These are phyloP conservation scores for Menidia beryllina DNA, from an alignment of 2,113 vertebrate genomes.

Conservation along the genomic window DNA sequence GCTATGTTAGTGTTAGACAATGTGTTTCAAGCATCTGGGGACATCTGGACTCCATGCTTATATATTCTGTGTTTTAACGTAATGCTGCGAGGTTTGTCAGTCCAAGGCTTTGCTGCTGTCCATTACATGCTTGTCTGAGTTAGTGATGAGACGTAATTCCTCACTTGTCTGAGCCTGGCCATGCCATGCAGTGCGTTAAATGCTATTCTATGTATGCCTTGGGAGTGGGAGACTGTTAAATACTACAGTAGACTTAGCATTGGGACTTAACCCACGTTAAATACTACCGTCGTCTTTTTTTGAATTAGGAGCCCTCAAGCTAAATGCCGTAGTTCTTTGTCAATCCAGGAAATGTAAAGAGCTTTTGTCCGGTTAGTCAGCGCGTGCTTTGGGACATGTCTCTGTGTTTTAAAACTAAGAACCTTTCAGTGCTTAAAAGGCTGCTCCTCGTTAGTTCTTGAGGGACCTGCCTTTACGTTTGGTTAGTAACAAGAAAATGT, in stretches of 20 bases:
- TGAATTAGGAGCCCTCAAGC: slow-evolving; percentile 46
- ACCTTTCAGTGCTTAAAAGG: slow-evolving; percentile 62
- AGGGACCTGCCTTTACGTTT: slow-evolving; percentile 58
- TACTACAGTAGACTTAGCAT: slow-evolving; percentile 66
- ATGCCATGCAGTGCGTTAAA: slow-evolving; percentile 56
- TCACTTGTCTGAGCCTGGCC: slow-evolving; percentile 30
- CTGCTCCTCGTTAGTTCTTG: slow-evolving; percentile 34
- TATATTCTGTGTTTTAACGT: slow-evolving; percentile 29
- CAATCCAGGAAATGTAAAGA: slow-evolving; percentile 26
- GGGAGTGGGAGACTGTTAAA: slow-evolving; percentile 66
- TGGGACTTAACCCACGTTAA: slow-evolving; percentile 58
- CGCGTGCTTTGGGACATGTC: slow-evolving; percentile 59
- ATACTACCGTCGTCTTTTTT: slow-evolving; percentile 71
- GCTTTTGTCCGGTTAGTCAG: slow-evolving; percentile 38
- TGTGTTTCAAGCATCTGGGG: slow-evolving; percentile 46
- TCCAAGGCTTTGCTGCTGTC: slow-evolving; percentile 17
- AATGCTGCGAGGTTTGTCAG: slow-evolving; percentile 30
- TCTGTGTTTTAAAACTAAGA: slow-evolving; percentile 55
- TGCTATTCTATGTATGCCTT: slow-evolving; percentile 65
- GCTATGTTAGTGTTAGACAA: slow-evolving; percentile 5
- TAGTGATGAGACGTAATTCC: slow-evolving; percentile 40
- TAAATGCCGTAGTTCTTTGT: slow-evolving; percentile 47
- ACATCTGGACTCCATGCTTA: slow-evolving; percentile 19
- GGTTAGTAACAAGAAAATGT: slow-evolving; percentile 39
- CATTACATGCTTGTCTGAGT: slow-evolving; percentile 62